Conservation (phyloP, 2,797 vertebrate genomes). For the Syngnathus acus region DNA sequence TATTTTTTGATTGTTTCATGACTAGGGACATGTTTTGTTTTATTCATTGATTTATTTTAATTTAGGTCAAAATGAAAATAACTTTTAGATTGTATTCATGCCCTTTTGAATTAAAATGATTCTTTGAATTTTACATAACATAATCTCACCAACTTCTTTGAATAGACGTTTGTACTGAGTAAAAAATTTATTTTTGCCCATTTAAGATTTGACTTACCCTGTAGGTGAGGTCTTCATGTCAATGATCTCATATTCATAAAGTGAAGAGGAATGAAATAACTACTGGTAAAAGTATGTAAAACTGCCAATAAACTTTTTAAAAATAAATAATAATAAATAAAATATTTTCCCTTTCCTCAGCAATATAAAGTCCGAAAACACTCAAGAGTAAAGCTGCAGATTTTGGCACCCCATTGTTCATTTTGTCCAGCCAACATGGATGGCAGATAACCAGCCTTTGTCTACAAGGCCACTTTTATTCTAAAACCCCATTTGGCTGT, state of each 20-base stretch:
- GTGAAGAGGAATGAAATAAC: background rate
- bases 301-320: background rate
- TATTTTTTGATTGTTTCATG: background rate
- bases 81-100: background rate
- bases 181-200: background rate
- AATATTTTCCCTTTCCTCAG: constrained; percentile 11
- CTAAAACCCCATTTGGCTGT: constrained; percentile 56
- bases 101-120: too few species aligned
- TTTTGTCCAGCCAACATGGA: constrained; percentile 52
- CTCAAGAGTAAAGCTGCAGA: constrained; percentile 40
- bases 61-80: background rate
- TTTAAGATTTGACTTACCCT: background rate
- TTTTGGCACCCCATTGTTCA: constrained; percentile 45
- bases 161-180: too few species aligned
- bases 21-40: too few species aligned
- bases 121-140: too few species aligned
- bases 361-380: constrained; percentile 30
- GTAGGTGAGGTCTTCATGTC: background rate
- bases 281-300: background rate
- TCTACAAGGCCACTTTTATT: constrained; percentile 54
- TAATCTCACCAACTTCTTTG: too few species aligned
- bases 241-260: background rate
- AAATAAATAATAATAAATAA: background rate
- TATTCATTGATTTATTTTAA: background rate
- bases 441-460: constrained; percentile 60